Base-by-base conservation (phyloP, 2,797 vertebrate genomes). In the Carcharodon carcharias region DNA sequence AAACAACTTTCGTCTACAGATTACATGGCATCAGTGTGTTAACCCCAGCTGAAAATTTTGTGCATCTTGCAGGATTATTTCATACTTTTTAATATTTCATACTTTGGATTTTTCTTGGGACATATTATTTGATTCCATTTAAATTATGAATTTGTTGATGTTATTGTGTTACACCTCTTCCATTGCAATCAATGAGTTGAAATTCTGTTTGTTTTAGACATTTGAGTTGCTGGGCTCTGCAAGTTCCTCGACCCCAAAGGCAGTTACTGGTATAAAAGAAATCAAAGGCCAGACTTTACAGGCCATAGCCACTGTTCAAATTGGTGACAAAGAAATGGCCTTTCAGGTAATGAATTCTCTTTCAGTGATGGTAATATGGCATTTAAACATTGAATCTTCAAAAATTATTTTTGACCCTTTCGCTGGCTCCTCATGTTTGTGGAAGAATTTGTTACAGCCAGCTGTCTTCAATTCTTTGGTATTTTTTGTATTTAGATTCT, bases 191-290 rank as follows among this genome's bases (percentile, higher is more conserved):
- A 18, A 21, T 95, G 35, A 95, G 45, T 71, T 95, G 14, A 95
- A 71, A 54, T 40, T 96, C 35, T 45, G 2, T 69, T 96, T 97
- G 96, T 96, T 96, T 6, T 96, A 99, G 99, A 98, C 98, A 94
- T 99, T 99, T 98, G 98, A 99, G 97, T 98, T 99, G 96, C 94
- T 98, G 69, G 98, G 99, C 96, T 97, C 98, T 45, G 97, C 91
- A 96, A 97, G 69, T 7, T 97, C 97, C 91, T n/a, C 97, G 1
- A 88, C 97, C 96, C 97, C 98, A 35, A 96, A 96, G 80, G 97
- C 97, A 96, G 97, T 99, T 96, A 40, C 97, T 54, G 97, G 97
- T 71, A 98, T 99, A 96, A 98, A 98, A 96, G 96, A 71, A 45
- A 94, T 96, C 0, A 96, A 0, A 31, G 97, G 97, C 93, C 91